phyloP scores from a whole-genome alignment of 2,888 invertebrate species.

The Drosophila melanosoma region DNA sequence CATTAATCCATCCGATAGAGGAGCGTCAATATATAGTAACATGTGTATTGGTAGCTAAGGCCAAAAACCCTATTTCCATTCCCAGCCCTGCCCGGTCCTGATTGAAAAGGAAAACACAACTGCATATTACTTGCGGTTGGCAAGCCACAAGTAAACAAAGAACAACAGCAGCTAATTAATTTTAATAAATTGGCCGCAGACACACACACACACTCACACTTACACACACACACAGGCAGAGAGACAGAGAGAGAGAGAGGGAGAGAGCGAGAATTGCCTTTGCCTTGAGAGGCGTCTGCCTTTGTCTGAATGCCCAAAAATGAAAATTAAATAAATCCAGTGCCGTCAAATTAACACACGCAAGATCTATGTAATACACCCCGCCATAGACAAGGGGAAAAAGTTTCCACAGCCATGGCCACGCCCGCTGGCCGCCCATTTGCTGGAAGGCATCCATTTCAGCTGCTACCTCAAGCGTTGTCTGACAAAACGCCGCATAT shows the following conservation, averaged over 20 bases:
- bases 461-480: conserved; percentile 19
- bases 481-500: conserved; percentile 74
- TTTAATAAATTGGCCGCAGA: conserved; percentile 80
- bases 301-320: conserved; percentile 58
- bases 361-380: conserved; percentile 35
- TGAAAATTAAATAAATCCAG: conserved; percentile 81
- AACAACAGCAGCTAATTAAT: conserved; percentile 73
- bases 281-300: conserved; percentile 44
- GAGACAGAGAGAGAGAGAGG: conserved; percentile 3
- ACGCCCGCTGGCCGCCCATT: conserved; percentile 37
- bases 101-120: conserved; percentile 25
- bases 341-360: conserved; percentile 80
- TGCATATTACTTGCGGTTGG: conserved; percentile 56
- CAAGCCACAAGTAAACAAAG: conserved; percentile 68
- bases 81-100: background rate
- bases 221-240: conserved; percentile 8
- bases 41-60: conserved; percentile 11
- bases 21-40: background rate
- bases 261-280: conserved; percentile 5
- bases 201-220: conserved; percentile 32
- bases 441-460: background rate
- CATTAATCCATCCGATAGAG: background rate
- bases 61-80: conserved; percentile 23
- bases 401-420: conserved; percentile 26
- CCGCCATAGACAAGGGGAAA: conserved; percentile 22